Evolutionary conservation across 2,113 vertebrate genomes (phyloP), one percentile per base, ranked within the genome.

Genomic region (Ibidorhyncha struthersii): DNA sequence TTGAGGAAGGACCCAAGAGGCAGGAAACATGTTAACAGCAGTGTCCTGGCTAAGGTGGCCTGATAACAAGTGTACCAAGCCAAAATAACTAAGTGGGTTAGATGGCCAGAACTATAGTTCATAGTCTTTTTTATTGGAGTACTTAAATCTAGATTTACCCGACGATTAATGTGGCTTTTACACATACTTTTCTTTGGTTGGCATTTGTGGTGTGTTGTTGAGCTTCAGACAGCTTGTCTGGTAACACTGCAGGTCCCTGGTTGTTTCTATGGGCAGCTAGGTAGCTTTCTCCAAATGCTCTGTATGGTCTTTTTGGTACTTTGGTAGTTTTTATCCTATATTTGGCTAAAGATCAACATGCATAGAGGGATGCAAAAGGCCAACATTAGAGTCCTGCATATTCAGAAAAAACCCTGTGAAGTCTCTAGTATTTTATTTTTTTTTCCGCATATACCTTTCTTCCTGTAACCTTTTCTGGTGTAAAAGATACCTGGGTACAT

Each of bases 11-110:
- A 71, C 96, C 90, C 85, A 63, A 79, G 59, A 91, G 95, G 71
- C 84, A 96, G 95, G 95, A 93, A 96, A 66, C 89, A 93, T 97
- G 82, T 92, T 91, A 76, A 63, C 90, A 86, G 89, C 62, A 66
- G 73, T 78, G 65, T 94, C 96, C 93, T 90, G 45, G 91, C 87
- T 97, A 94, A 96, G 87, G 94, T 97, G 95, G 90, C 80, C 69
- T 43, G 36, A 89, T 82, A 96, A 88, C 84, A 94, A 97, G 87
- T 59, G 36, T 36, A 86, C 49, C 38, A 22, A 91, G 76, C 94
- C 96, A 97, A 97, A 94, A 78, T 56, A 94, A 93, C 74, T 56
- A 89, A 72, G n/a, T 61, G 11, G 56, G 77, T 95, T 96, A 81
- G 72, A 93, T 89, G 91, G n/a, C 43, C 29, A 61, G 61, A 89